These are phyloP conservation scores for Sebastiscus albofasciatus DNA, from an alignment of 2,797 vertebrate species.

Conservation along the genomic window DNA sequence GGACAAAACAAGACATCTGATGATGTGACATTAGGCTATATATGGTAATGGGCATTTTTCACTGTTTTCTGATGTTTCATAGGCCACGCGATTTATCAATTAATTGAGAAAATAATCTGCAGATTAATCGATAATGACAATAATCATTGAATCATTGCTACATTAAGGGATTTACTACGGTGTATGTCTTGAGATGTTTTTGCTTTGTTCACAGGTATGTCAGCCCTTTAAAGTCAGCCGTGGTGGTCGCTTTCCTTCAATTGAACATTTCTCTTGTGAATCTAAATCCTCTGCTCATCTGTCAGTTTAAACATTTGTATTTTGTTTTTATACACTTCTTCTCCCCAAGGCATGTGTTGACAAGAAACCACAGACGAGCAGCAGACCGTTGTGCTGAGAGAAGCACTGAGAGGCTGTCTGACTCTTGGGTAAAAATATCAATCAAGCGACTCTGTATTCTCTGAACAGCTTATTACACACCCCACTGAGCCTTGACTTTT, in stretches of 20 bases:
- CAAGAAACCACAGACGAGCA: conserved; percentile 61
- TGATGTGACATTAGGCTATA: too few species aligned
- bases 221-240: not conserved
- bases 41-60: too few species aligned
- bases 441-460: conserved; percentile 10
- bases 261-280: conserved; percentile 40
- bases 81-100: too few species aligned
- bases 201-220: not conserved
- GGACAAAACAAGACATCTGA: not conserved
- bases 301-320: conserved; percentile 60
- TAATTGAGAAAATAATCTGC: too few species aligned
- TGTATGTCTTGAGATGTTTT: not conserved
- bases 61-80: too few species aligned
- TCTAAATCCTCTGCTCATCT: conserved; percentile 66
- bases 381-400: conserved; percentile 30
- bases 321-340: conserved; percentile 62
- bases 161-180: too few species aligned
- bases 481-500: conserved; percentile 16
- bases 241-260: not conserved
- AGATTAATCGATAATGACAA: too few species aligned
- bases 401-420: not conserved
- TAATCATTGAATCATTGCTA: too few species aligned
- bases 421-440: conserved; percentile 46
- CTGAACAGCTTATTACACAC: conserved; percentile 9
- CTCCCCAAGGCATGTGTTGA: conserved; percentile 69